Conservation (phyloP, 37 sponge, comb jelly and placozoan genomes). For the Hexactinellida sp. region DNA sequence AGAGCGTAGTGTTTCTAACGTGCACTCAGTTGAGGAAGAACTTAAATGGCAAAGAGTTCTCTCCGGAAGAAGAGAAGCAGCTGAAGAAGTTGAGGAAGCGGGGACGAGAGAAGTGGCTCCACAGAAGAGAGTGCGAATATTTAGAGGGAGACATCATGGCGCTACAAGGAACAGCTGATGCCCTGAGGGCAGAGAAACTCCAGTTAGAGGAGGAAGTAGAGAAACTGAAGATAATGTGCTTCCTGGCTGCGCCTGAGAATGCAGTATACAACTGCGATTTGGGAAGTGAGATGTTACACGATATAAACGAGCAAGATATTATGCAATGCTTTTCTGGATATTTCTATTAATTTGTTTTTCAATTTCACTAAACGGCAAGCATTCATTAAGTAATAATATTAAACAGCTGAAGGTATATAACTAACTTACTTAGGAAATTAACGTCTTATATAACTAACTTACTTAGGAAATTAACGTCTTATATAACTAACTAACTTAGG, state of each 20-base stretch:
- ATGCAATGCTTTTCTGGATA: not conserved
- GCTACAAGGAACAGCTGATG: not conserved
- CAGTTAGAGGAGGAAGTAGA: not conserved
- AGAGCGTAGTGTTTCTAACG: not conserved
- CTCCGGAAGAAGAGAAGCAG: not conserved
- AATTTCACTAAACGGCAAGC: too few species aligned
- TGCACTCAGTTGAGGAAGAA: not conserved
- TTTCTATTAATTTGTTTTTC: too few species aligned
- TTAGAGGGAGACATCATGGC: not conserved
- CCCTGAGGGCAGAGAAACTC: not conserved
- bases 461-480: too few species aligned
- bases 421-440: too few species aligned
- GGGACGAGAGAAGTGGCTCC: not conserved
- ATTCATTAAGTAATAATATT: too few species aligned
- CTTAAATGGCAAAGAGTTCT: not conserved
- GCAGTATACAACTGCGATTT: not conserved
- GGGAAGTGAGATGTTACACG: not conserved
- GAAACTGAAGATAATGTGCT: not conserved
- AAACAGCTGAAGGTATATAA: too few species aligned
- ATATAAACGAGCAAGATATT: not conserved
- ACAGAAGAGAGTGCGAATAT: not conserved
- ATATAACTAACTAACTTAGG: too few species aligned
- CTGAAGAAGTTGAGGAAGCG: conserved; percentile 1
- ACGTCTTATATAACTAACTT: too few species aligned
- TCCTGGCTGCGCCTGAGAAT: not conserved